These are phyloP conservation scores for Indicator indicator DNA, from an alignment of 2,113 vertebrate genomes.

Conservation along the genomic window DNA sequence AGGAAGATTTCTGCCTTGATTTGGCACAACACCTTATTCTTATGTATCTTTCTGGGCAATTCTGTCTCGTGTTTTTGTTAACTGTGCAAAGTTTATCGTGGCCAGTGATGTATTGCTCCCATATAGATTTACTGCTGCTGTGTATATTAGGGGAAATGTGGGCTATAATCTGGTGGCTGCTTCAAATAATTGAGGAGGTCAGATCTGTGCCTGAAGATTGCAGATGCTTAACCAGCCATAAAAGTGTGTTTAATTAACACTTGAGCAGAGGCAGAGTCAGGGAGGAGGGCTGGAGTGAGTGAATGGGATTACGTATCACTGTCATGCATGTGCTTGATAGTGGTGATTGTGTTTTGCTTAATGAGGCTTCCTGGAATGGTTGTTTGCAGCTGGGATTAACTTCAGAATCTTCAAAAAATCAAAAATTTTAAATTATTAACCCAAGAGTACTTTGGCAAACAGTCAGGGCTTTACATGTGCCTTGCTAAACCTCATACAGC, in stretches of 20 bases:
- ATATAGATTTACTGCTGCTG: neutral
- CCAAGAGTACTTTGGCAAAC: conserved; percentile 70
- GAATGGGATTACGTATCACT: neutral
- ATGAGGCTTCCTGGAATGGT: conserved; percentile 74
- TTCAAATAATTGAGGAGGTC: conserved; percentile 47
- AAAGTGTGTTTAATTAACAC: conserved; percentile 48
- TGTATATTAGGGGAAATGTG: neutral
- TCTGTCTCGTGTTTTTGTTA: neutral
- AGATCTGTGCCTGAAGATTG: conserved; percentile 25
- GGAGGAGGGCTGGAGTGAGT: conserved; percentile 4
- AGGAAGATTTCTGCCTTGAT: neutral
- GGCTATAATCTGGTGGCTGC: conserved; percentile 12
- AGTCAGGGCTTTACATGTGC: conserved; percentile 36
- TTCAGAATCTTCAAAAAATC: conserved; percentile 58
- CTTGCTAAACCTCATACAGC: neutral
- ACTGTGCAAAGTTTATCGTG: neutral
- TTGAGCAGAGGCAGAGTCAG: neutral
- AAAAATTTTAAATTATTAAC: neutral
- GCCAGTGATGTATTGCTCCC: neutral
- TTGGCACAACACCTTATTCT: neutral
- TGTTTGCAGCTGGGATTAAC: conserved; percentile 76
- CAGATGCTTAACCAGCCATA: conserved; percentile 35
- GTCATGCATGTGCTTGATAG: neutral
- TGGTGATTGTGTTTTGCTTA: conserved; percentile 8
- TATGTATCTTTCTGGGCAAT: neutral